Evolutionary conservation across 2,888 invertebrate genomes (phyloP), one percentile per base, ranked within the genome.

Genomic region (Parapristionchus giblindavisi): DNA sequence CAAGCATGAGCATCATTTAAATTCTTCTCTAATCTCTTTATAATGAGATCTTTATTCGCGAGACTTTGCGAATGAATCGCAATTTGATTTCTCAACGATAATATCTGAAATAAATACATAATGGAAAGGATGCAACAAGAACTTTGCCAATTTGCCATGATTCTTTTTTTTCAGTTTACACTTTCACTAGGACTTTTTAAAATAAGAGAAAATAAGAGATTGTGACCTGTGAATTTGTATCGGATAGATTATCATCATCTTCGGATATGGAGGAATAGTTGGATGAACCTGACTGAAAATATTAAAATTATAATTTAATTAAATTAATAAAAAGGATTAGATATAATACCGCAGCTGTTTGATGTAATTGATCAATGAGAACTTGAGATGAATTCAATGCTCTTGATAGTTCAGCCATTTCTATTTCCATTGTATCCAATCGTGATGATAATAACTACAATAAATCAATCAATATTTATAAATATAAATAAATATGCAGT

Each of bases 1-100:
- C 81, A 81, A 60, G 76, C 70, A 52, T 83, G 83, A 24, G 83
- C 81, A 75, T 81, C 80, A 36, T 78, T 79, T 34, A 83, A 75
- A 73, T 83, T 80, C 48, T 76, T 77, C 72, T 82, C 81, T 27
- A 83, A 75, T 76, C 79, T 54, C 36, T 76, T 73, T 48, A 83
- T 79, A 24, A 81, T 21, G 21, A 43, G n/a, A 34, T 72, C 72
- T n/a, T 72, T 72, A 34, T 72, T 72, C 38, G 38, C 11, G 43
- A 72, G 56, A 58, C 58, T 40, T 72, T 72, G 72, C 48, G 72
- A 56, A 29, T 72, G 58, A 34, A 72, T 72, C 60, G 72, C 58
- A 58, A 72, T 60, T 48, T 72, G 72, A 48, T 72, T 72, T 60
- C 72, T 56, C 72, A 72, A 60, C 48, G 72, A 60, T 32, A 56